Percentiles rank a stretch among this genome's conserved stretches.
Evolutionary conservation across 1,140 invertebrate species (phyloP).

Genomic region (Drosophila punjabiensis): DNA sequence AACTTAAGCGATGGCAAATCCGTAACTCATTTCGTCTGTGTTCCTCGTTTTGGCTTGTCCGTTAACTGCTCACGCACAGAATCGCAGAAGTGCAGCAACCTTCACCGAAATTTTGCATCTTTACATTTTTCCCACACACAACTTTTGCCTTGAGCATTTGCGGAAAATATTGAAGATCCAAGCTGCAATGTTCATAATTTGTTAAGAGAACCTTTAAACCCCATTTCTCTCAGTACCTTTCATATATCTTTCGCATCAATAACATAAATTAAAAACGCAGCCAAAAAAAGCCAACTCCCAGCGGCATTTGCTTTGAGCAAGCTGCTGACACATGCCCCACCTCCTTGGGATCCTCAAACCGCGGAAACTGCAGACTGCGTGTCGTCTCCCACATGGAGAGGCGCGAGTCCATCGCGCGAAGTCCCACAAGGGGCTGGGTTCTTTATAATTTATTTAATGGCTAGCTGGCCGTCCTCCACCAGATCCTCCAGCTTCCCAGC

Average conservation of each 20-base stretch:
- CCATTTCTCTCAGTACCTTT: conserved; percentile 58
- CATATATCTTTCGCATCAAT: conserved; percentile 65
- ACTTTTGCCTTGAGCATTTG: background rate
- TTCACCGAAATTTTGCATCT: conserved; percentile 62
- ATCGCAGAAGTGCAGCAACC: conserved; percentile 56
- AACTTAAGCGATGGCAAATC: conserved; percentile 82
- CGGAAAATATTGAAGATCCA: background rate
- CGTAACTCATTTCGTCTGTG: conserved; percentile 76
- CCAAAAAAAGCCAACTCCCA: conserved; percentile 48
- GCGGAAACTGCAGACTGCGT: conserved; percentile 66
- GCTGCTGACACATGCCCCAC: conserved; percentile 62
- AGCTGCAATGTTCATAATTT: background rate
- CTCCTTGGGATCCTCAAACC: conserved; percentile 5
- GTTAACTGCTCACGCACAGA: conserved; percentile 35
- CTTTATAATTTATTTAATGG: conserved; percentile 80
- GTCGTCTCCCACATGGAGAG: conserved; percentile 70
- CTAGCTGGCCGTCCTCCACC: conserved; percentile 23
- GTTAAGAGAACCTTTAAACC: background rate
- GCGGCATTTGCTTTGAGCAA: conserved; percentile 76
- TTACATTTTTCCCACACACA: conserved; percentile 63
- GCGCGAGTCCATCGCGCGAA: conserved; percentile 6
- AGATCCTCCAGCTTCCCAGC: conserved; percentile 35
- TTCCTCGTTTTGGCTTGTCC: conserved; percentile 36
- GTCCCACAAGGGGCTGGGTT: conserved; percentile 23
- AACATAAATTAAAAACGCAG: conserved; percentile 75